Percentiles rank a stretch among this genome's conserved stretches.
phyloP scores from a whole-genome alignment of 2,113 vertebrate genomes.

The Thunnus thynnus region DNA sequence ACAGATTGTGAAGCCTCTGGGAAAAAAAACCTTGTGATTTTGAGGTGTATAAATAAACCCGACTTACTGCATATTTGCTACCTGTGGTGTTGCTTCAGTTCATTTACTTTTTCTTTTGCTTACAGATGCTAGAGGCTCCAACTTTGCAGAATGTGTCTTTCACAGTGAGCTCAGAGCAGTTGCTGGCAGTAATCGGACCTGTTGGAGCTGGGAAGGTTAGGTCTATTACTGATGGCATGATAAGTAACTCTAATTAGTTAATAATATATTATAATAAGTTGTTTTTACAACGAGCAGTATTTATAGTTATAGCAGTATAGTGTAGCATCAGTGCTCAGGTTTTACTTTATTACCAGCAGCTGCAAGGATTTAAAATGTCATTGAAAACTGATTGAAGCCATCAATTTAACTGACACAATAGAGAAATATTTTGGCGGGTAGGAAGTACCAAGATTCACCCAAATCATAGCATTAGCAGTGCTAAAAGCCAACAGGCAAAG shows the following conservation, averaged over 20 bases:
- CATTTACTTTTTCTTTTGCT: conserved; percentile 3
- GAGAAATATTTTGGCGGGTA: no score
- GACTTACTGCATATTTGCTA: not conserved
- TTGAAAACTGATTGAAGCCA: no score
- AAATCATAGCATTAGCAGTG: no score
- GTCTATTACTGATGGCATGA: not conserved
- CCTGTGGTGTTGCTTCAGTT: not conserved
- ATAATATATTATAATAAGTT: not conserved
- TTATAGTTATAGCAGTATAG: no score
- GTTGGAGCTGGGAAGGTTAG: conserved; percentile 96
- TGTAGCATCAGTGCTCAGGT: no score
- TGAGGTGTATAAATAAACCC: not conserved
- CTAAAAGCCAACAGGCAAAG: no score
- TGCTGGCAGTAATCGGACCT: conserved; percentile 93
- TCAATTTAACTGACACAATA: no score
- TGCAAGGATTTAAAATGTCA: no score
- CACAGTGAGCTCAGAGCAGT: conserved; percentile 87
- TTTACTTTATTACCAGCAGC: no score
- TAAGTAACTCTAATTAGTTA: not conserved
- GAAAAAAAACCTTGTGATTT: conserved; percentile 9
- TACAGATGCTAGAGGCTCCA: conserved; percentile 87
- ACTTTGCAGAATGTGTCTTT: conserved; percentile 90
- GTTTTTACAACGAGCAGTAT: not conserved
- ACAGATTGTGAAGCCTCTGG: not conserved
- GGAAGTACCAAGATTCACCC: no score